Base-by-base conservation (phyloP, 1,140 invertebrate genomes). In the Drosophila melanica region DNA sequence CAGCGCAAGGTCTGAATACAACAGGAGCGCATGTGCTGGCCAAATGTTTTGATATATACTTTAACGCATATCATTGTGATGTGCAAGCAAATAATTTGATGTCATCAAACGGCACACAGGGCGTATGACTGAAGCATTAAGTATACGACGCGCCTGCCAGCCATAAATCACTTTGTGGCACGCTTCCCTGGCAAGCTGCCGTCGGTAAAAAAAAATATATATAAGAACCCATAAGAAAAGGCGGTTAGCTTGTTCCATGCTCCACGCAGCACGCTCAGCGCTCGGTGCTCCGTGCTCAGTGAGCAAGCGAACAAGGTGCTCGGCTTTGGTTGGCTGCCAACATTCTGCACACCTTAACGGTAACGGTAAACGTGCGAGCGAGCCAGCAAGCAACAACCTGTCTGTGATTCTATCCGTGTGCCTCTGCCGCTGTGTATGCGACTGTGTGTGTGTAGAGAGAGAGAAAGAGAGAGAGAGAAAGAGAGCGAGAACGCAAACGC, bases 261-360 rank as follows among this genome's bases (percentile, higher is more conserved):
- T 60, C 57, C 35, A 42, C 35, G 53, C 33, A 42, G 12, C 45
- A 14, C 41, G 33, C 14, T n/a, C 10, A 6, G 6, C 16, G 44
- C 16, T 35, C 54, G 7, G 10, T n/a, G 70, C 69, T 50, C 51
- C 12, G 27, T 30, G 50, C 50, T 51, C 65, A 63, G 62, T 57
- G 62, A 69, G 54, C 66, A 70, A 58, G 66, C 67, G 50, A 73
- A 64, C 42, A 89, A 89, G 85, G 85, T 90, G 86, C 81, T 91
- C 64, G 67, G 74, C 90, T 91, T 91, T 91, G 90, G 90, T 91
- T 91, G 90, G 90, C 77, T 91, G 90, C 90, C 90, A 91, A 91
- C 86, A 81, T 91, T 89, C 69, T 84, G 82, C 81, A 81, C 84
- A 90, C 80, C 85, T 90, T 90, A 86, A 75, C 80, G 64, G 82